A percentile compares a stretch with the other conserved stretches of the same genome.
Evolutionary conservation across 2,888 invertebrate species (phyloP).

Genomic region (Xestia xanthographa): DNA sequence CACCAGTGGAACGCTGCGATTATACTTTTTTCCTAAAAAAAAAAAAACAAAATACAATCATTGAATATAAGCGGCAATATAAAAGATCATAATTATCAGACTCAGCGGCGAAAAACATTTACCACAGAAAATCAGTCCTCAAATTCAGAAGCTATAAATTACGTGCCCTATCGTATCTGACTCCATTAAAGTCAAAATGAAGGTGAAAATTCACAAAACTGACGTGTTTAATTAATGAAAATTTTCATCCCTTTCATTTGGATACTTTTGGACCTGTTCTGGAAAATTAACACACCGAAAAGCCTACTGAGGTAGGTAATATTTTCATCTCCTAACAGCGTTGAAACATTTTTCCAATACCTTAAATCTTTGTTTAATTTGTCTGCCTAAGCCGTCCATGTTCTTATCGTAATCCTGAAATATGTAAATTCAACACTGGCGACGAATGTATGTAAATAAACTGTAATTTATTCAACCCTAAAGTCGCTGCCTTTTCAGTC

Average conservation of each 20-base stretch:
- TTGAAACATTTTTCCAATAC: slow-evolving; percentile 49
- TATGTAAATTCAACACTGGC: slow-evolving; percentile 53
- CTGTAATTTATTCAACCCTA: slow-evolving; percentile 55
- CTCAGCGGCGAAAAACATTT: slow-evolving; percentile 10
- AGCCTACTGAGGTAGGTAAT: slow-evolving; percentile 15
- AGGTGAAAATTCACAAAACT: slow-evolving; percentile 54
- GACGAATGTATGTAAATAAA: slow-evolving; percentile 59
- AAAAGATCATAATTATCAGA: not conserved
- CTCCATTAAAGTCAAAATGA: slow-evolving; percentile 46
- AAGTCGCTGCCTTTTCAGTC: slow-evolving; percentile 46
- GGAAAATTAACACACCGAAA: slow-evolving; percentile 35
- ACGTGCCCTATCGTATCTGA: slow-evolving; percentile 43
- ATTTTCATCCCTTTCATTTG: slow-evolving; percentile 41
- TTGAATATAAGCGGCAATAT: not conserved
- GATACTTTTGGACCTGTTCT: slow-evolving; percentile 40
- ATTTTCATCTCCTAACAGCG: slow-evolving; percentile 27
- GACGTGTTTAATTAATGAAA: slow-evolving; percentile 57
- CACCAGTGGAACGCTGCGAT: not conserved
- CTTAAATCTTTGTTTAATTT: slow-evolving; percentile 53
- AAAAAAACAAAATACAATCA: not conserved
- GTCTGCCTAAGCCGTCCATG: slow-evolving; percentile 29
- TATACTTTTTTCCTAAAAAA: not conserved
- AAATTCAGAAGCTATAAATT: slow-evolving; percentile 50
- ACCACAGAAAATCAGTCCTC: slow-evolving; percentile 32
- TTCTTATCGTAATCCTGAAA: slow-evolving; percentile 56